Conservation (phyloP, 2,113 vertebrate genomes). For the Solenodon paradoxus region DNA sequence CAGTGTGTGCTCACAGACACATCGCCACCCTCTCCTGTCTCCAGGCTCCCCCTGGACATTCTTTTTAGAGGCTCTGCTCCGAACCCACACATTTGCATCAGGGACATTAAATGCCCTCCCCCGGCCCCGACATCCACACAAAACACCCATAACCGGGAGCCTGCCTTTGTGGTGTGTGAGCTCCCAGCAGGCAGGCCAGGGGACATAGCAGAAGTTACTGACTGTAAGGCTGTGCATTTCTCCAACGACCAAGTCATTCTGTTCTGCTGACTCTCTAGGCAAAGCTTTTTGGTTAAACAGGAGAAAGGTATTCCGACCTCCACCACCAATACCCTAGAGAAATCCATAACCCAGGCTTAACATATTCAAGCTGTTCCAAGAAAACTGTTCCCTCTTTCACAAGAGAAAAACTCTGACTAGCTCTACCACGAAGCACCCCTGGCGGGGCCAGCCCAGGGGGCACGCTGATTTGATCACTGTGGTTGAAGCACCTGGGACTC, state of each 20-base stretch:
- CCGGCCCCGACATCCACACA: background rate
- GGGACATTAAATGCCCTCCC: rapidly evolving
- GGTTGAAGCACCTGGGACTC: no score
- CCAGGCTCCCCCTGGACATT: background rate
- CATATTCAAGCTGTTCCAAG: background rate
- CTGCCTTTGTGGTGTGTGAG: background rate
- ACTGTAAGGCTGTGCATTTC: background rate
- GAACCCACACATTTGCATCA: rapidly evolving
- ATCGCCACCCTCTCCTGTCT: rapidly evolving
- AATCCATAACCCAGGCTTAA: background rate
- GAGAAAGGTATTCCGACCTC: background rate
- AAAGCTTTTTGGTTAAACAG: background rate
- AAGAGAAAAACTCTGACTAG: background rate
- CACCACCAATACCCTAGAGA: background rate
- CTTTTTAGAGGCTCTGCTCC: background rate
- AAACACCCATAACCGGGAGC: background rate
- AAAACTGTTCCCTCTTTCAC: background rate
- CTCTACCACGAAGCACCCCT: background rate
- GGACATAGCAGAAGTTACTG: background rate
- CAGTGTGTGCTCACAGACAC: background rate
- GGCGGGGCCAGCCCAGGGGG: no score
- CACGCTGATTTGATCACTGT: no score
- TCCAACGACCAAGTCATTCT: background rate
- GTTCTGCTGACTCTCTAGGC: background rate
- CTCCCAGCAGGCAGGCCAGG: no score